These are phyloP conservation scores for Cryptus viduatorius DNA, from an alignment of 2,888 invertebrate genomes.

Conservation along the genomic window DNA sequence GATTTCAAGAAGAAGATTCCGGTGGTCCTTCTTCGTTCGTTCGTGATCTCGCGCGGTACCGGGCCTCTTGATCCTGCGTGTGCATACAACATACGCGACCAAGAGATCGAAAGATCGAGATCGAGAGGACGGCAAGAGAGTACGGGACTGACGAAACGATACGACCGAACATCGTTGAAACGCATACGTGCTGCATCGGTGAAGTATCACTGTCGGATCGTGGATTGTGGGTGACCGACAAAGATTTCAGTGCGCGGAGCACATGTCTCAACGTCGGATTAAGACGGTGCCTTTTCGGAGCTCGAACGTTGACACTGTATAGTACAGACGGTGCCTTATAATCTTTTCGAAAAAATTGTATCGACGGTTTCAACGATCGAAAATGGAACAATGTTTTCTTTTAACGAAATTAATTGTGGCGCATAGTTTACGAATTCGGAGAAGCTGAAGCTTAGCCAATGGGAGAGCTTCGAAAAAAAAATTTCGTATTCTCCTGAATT, in stretches of 20 bases:
- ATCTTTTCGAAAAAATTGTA: conserved; percentile 7
- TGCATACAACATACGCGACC: neutral
- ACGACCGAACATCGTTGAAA: conserved; percentile 51
- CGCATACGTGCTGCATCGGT: conserved; percentile 49
- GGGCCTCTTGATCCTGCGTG: neutral
- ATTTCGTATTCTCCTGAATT: too few species aligned
- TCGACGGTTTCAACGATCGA: neutral
- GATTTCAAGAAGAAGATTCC: conserved; percentile 69
- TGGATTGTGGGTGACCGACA: conserved; percentile 63
- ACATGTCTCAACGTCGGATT: conserved; percentile 75
- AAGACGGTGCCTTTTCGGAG: conserved; percentile 70
- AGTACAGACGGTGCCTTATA: neutral
- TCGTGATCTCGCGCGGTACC: conserved; percentile 51
- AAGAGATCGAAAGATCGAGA: conserved; percentile 17
- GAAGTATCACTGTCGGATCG: conserved; percentile 45
- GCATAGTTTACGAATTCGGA: neutral
- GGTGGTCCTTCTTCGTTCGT: conserved; percentile 59
- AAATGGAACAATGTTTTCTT: neutral
- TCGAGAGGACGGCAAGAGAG: conserved; percentile 65
- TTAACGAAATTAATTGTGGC: neutral
- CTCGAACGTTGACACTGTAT: conserved; percentile 38
- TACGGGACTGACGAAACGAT: conserved; percentile 64
- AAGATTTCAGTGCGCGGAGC: conserved; percentile 61
- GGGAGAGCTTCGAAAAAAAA: too few species aligned
- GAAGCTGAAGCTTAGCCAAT: neutral